Evolutionary conservation across 2,888 invertebrate genomes (phyloP), one percentile per base, ranked within the genome.

Genomic region (Drosophila longiperda): DNA sequence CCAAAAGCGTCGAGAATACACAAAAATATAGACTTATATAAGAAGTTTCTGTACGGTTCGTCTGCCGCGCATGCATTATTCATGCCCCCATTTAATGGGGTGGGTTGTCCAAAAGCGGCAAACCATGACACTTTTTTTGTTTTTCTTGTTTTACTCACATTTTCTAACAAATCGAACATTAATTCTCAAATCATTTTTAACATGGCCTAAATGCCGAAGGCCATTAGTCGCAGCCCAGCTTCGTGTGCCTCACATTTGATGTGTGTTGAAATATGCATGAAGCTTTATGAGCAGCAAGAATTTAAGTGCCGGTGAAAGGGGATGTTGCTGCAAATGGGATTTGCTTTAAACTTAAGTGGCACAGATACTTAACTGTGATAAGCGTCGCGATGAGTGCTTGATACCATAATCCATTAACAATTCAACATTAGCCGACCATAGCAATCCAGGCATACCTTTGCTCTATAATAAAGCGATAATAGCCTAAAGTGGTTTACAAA

Each of bases 181-280:
- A 89, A 90, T 89, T 89, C 87, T 75, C 73, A 89, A 89, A 89
- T 90, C 77, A 89, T 89, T 90, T 83, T 79, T 59, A 76, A 85
- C 82, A 79, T 72, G 74, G 53, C 71, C 68, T 87, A 82, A 87
- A 79, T 65, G 87, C 34, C 49, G 38, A 54, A 26, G 63, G 50
- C 78, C 76, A 84, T 76, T 79, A 79, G 69, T 32, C 33, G 29
- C 5, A 23, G 29, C 48, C n/a, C 42, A 20, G 40, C 32, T 29
- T 42, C 20, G 20, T 64, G 53, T 15, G 29, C 45, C 49, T 20
- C 59, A 49, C 57, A 62, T 64, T 62, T 62, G 73, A 61, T 70
- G 71, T 75, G 74, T 74, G 75, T 53, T 89, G 29, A 84, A 89
- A 89, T 79, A 82, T 89, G 82, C 79, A 89, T 89, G 89, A 87